Evolutionary conservation across 2,888 invertebrate genomes (phyloP).

Genomic region (Muschampia plurimacula): DNA sequence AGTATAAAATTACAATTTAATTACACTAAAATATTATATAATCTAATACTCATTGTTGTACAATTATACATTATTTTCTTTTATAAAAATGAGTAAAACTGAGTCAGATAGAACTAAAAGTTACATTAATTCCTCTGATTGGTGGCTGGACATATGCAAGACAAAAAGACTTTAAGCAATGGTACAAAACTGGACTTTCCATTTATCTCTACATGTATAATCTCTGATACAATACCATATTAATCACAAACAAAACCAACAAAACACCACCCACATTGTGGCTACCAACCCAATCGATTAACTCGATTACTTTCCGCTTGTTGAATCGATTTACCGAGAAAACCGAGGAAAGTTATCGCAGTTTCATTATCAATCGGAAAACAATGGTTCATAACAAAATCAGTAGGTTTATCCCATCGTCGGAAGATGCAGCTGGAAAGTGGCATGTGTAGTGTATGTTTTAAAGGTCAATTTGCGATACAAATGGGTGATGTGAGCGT

Average conservation of each 20-base stretch:
- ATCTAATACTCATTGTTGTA: no score
- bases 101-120: no score
- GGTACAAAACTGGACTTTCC: neutral
- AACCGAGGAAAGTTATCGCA: constrained; percentile 61
- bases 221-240: constrained; percentile 18
- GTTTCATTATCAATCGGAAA: constrained; percentile 51
- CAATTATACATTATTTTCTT: no score
- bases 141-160: no score
- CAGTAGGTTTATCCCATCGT: constrained; percentile 8
- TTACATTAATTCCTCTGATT: no score
- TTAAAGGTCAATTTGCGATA: constrained; percentile 7
- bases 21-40: no score
- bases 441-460: neutral
- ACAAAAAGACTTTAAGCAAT: no score
- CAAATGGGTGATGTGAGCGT: neutral
- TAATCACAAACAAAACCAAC: constrained; percentile 3
- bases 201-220: neutral
- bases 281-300: constrained; percentile 10
- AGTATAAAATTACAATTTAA: no score
- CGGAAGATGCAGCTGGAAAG: neutral
- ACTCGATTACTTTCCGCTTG: constrained; percentile 15
- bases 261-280: constrained; percentile 10
- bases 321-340: constrained; percentile 53
- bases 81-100: no score
- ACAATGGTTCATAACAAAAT: constrained; percentile 34